Evolutionary conservation across 2,113 vertebrate species (phyloP), one percentile per base, ranked within the genome.

Genomic region (Nyctereutes procyonoides): DNA sequence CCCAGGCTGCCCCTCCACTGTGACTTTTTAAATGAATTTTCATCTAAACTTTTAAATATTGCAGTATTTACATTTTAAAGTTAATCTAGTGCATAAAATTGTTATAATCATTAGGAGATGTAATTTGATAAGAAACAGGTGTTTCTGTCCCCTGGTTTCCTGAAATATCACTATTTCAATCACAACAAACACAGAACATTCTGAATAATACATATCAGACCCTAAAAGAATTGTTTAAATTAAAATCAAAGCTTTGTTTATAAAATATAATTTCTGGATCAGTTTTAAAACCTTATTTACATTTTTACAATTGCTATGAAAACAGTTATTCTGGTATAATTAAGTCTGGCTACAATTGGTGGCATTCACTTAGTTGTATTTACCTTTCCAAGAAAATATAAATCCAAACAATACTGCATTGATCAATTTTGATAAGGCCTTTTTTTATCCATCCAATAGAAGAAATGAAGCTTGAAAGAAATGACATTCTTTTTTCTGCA

Each of bases 231-330:
- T 91, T 96, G 60, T 87, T 93, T 93, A 96, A 88, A 93, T 93
- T 93, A 83, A 91, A 96, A 92, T 95, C 74, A 95, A 97, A 97
- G 38, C n/a, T 77, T 96, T 13, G 32, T 91, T 98, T 98, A 53
- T 94, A 87, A 96, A 94, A 83, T 95, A 73, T 81, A 79, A 90
- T 93, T 97, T 55, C 56, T 51, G 65, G 92, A 73, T 95, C 56
- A 79, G 9, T 93, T 96, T 96, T 96, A 96, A 90, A 97, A 65
- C 53, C 69, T 95, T 92, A 97, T 96, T 96, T 96, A 91, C 90
- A 88, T 89, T 90, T 98, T 95, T 95, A 82, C 62, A 93, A 65
- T 90, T 80, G 76, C 48, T 93, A 2, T 95, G 90, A 96, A 88
- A 85, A 77, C 58, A 48, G 22, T 35, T 16, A 7, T 96, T 53